These are phyloP conservation scores for Phocoena sinus DNA, from an alignment of 2,113 vertebrate genomes.

Conservation along the genomic window DNA sequence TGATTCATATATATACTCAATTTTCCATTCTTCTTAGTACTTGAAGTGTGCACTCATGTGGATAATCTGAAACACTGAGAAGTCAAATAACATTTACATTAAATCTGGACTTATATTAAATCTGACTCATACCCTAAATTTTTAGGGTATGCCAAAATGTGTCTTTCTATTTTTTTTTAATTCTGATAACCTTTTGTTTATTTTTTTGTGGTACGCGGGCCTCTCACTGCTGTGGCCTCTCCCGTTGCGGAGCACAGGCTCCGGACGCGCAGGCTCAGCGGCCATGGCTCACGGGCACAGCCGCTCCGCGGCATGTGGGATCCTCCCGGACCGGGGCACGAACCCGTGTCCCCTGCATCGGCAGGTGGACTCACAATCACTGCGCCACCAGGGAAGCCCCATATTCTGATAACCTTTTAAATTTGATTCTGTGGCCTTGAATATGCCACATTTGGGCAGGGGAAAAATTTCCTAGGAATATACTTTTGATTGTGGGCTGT, in stretches of 20 bases:
- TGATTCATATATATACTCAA: neutral
- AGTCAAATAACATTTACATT: neutral
- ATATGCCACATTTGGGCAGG: neutral
- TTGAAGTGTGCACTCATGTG: neutral
- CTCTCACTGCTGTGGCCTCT: no score
- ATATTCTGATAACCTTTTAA: neutral
- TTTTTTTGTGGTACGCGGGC: no score
- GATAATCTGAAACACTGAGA: neutral
- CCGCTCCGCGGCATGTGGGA: no score
- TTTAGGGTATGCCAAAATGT: neutral
- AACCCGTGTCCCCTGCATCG: no score
- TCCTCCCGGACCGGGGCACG: no score
- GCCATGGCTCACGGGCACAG: no score
- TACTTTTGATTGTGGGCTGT: neutral
- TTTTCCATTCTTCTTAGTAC: neutral
- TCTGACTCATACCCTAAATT: neutral
- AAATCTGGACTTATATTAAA: neutral
- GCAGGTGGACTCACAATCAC: no score
- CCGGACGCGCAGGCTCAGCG: no score
- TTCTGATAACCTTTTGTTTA: neutral
- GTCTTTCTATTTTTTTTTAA: conserved; percentile 2
- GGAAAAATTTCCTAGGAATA: neutral
- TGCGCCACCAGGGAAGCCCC: no score
- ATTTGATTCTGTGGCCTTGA: neutral
- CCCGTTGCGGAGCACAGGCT: no score